Percentiles rank a stretch among this genome's conserved stretches.
phyloP scores from a whole-genome alignment of 2,888 invertebrate species.

The Drosophila ezoana region DNA sequence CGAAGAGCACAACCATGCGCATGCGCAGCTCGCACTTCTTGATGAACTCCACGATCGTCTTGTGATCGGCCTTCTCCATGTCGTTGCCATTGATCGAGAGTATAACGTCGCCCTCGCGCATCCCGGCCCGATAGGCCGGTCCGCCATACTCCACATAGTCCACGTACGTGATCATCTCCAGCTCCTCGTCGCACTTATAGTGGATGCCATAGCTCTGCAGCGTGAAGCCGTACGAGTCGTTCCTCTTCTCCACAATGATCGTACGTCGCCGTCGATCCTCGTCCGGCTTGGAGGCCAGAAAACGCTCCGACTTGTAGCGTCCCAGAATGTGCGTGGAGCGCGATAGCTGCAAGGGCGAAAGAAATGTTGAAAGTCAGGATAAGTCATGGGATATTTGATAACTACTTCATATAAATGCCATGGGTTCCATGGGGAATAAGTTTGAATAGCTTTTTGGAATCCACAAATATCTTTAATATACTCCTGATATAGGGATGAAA shows the following conservation, averaged over 20 bases:
- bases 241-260: slow-evolving; percentile 96
- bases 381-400: not conserved
- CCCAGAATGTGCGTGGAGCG: slow-evolving; percentile 88
- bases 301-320: slow-evolving; percentile 90
- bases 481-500: no score
- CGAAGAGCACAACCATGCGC: slow-evolving; percentile 98
- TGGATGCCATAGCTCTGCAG: slow-evolving; percentile 99
- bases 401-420: not conserved
- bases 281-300: slow-evolving; percentile 89
- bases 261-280: slow-evolving; percentile 95
- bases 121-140: slow-evolving; percentile 95
- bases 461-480: no score
- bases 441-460: no score
- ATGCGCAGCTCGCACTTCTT: slow-evolving; percentile 95
- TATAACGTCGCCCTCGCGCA: slow-evolving; percentile 98
- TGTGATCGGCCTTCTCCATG: slow-evolving; percentile 97
- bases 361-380: not conserved
- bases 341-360: slow-evolving; percentile 57
- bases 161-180: slow-evolving; percentile 98
- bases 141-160: slow-evolving; percentile 98
- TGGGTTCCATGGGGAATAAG: no score
- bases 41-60: slow-evolving; percentile 95
- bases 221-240: slow-evolving; percentile 97
- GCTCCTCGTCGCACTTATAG: slow-evolving; percentile 96
- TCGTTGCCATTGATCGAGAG: slow-evolving; percentile 97